Evolutionary conservation across 2,113 vertebrate genomes (phyloP).

Genomic region (Circaetus gallicus): DNA sequence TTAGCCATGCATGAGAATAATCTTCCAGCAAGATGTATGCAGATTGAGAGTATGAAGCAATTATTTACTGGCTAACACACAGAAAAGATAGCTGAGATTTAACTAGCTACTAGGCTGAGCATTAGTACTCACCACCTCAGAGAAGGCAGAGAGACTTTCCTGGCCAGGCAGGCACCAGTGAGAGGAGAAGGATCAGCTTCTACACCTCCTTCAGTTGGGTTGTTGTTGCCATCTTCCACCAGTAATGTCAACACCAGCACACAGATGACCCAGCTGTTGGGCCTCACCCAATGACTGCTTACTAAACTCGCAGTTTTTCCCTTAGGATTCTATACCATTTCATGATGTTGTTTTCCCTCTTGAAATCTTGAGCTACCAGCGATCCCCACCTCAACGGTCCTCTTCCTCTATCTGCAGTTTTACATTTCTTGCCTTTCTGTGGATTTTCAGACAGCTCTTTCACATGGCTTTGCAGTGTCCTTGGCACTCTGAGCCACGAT

Average conservation of each 20-base stretch:
- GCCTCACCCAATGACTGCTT: not conserved
- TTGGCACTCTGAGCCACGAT: not conserved
- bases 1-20: not conserved
- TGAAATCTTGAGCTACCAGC: not conserved
- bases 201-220: not conserved
- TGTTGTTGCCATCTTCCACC: not conserved
- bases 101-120: not conserved
- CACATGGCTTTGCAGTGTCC: not conserved
- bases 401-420: not conserved
- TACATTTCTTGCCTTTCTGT: not conserved
- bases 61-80: not conserved
- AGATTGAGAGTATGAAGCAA: not conserved
- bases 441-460: not conserved
- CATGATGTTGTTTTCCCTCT: not conserved
- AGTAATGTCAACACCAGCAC: not conserved
- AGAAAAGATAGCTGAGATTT: not conserved
- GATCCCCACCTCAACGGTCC: not conserved
- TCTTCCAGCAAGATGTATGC: not conserved
- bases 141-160: not conserved
- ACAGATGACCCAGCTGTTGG: not conserved
- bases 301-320: not conserved
- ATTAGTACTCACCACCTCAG: not conserved
- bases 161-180: not conserved
- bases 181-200: not conserved
- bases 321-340: not conserved